Conservation (phyloP, 2,888 invertebrate genomes). For the Pandemis corylana region DNA sequence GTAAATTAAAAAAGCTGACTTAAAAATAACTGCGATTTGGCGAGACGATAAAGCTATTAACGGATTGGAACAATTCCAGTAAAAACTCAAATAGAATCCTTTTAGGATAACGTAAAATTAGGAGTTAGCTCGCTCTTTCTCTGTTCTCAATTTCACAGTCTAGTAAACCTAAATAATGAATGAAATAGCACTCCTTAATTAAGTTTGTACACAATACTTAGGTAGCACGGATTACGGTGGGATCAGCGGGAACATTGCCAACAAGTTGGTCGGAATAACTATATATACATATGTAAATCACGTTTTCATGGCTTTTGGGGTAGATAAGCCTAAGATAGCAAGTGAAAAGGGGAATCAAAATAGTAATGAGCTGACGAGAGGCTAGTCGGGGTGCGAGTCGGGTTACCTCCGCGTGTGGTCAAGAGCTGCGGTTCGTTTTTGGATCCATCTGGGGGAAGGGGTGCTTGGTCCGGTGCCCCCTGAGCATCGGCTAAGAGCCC, state of each 20-base stretch:
- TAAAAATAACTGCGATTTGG: not conserved
- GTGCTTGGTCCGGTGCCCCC: too few species aligned
- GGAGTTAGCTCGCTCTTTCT: not conserved
- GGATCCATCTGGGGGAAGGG: too few species aligned
- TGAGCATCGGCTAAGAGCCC: too few species aligned
- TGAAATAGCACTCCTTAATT: not conserved
- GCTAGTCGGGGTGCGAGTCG: too few species aligned
- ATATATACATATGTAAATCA: too few species aligned
- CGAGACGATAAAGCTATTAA: not conserved
- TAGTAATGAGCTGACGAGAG: too few species aligned
- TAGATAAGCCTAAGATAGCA: too few species aligned
- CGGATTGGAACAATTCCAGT: not conserved
- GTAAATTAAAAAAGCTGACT: not conserved
- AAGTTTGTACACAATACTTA: not conserved
- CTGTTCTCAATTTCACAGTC: not conserved
- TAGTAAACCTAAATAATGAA: constrained; percentile 5
- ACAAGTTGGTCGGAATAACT: not conserved
- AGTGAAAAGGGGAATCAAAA: too few species aligned
- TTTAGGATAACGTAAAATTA: not conserved
- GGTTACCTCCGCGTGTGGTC: too few species aligned
- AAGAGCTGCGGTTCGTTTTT: too few species aligned
- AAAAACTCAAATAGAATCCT: not conserved
- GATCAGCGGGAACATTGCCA: not conserved
- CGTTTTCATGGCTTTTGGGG: too few species aligned
- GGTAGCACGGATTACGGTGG: not conserved